phyloP scores from a whole-genome alignment of 2,113 vertebrate species.

The Xerus inauris region DNA sequence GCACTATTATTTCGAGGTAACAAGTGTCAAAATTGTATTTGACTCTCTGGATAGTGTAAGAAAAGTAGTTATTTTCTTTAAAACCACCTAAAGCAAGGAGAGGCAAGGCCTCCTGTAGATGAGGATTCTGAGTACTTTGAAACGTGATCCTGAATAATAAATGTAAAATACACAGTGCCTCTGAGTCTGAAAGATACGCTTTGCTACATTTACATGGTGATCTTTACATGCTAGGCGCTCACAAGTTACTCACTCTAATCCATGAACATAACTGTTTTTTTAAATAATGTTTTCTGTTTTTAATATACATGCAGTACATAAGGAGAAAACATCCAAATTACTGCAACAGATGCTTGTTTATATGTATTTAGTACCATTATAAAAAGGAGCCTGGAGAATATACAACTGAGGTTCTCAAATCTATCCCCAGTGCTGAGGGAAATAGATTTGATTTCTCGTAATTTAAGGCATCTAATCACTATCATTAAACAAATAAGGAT shows the following conservation, averaged over 20 bases:
- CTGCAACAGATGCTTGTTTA: constrained; percentile 74
- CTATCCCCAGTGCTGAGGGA: constrained; percentile 45
- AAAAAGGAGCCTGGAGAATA: constrained; percentile 62
- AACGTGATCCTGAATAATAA: not conserved
- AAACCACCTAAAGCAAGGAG: constrained; percentile 22
- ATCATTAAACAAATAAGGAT: constrained; percentile 75
- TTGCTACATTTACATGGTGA: not conserved
- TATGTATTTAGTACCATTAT: constrained; percentile 67
- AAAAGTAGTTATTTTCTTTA: constrained; percentile 55
- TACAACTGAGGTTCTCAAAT: constrained; percentile 35
- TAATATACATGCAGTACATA: constrained; percentile 68
- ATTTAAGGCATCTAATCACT: constrained; percentile 74
- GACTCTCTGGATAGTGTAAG: constrained; percentile 30
- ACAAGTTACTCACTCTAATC: constrained; percentile 63
- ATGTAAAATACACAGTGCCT: not conserved
- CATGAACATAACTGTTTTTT: constrained; percentile 69
- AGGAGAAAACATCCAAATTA: constrained; percentile 70
- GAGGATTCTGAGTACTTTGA: constrained; percentile 23
- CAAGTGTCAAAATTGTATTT: constrained; percentile 63
- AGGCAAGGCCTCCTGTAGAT: not conserved
- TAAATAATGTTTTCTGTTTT: constrained; percentile 72
- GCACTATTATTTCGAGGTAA: constrained; percentile 56
- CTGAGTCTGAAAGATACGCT: not conserved
- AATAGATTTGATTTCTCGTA: constrained; percentile 68
- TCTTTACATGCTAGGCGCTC: not conserved